Evolutionary conservation across 2,888 invertebrate species (phyloP), one percentile per base, ranked within the genome.

Genomic region (Phlogophora meticulosa): DNA sequence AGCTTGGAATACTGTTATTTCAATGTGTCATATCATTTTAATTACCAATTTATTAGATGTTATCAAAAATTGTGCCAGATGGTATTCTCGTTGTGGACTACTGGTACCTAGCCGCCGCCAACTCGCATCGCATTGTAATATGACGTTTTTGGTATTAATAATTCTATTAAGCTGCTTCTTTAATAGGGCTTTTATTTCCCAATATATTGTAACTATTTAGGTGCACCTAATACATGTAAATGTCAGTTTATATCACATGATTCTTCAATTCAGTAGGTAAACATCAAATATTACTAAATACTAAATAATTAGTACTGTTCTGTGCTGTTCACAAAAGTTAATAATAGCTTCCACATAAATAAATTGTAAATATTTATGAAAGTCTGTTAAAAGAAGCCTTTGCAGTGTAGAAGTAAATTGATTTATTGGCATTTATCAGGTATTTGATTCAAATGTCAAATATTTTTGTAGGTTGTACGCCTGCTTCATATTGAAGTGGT

Each of bases 61-160:
- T 69, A 74, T 74, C 58, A 68, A 75, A 78, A 65, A 75, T 76
- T 76, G 61, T 82, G 87, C 86, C 87, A 86, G 88, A 76, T 87
- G 76, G 71, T 90, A 87, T 91, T 91, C 89, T 90, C 87, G 86
- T 90, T 90, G 89, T 76, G 67, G 52, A 80, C 78, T 77, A 76
- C 79, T 72, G 81, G 83, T 84, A 85, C 80, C 77, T 80, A 80
- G 79, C 90, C 90, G 90, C 90, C 90, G 89, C 90, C 88, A 72
- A 89, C 89, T 87, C 80, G 68, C 62, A 81, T 83, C 71, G 81
- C 81, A 67, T 80, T 72, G 76, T 79, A 68, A 64, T 68, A 76
- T 73, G 49, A 66, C 66, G 66, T 62, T 68, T 69, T 59, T 69
- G 71, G 66, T 80, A 65, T 71, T 66, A 70, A 67, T 67, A 55